Conservation (phyloP, 1,140 invertebrate species). For the Drosophila kohkoa region DNA sequence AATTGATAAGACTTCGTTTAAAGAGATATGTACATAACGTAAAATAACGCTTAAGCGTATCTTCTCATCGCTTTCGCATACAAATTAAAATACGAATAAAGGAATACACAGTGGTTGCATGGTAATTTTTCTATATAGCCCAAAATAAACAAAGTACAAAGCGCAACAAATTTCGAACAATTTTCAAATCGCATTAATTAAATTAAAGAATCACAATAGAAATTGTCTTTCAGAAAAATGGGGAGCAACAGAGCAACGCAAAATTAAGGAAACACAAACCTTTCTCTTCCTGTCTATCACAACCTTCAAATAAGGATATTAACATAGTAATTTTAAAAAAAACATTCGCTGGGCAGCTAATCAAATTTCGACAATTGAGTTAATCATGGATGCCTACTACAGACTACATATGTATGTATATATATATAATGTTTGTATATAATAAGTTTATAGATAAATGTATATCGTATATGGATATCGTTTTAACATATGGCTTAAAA, state of each 20-base stretch:
- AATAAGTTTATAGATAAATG: conserved; percentile 38
- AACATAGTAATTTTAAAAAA: conserved; percentile 55
- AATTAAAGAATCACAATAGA: conserved; percentile 58
- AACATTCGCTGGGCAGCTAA: conserved; percentile 36
- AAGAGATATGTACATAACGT: conserved; percentile 41
- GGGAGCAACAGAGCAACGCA: conserved; percentile 33
- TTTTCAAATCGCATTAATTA: conserved; percentile 43
- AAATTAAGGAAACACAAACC: conserved; percentile 78
- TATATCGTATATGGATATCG: conserved; percentile 53
- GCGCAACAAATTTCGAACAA: conserved; percentile 34
- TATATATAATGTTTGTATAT: conserved; percentile 42
- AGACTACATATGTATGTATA: conserved; percentile 55
- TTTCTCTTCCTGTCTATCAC: conserved; percentile 67
- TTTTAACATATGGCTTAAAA: conserved; percentile 70
- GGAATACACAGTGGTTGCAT: conserved; percentile 54
- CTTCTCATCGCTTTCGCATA: neutral
- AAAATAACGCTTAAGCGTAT: conserved; percentile 9
- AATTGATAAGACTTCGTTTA: conserved; percentile 47
- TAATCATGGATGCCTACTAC: conserved; percentile 60
- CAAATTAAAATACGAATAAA: conserved; percentile 46
- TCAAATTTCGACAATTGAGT: conserved; percentile 72
- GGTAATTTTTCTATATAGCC: conserved; percentile 31
- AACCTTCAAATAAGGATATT: conserved; percentile 76
- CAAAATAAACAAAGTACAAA: conserved; percentile 41
- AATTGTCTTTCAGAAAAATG: conserved; percentile 51